A percentile compares a stretch with the other conserved stretches of the same genome.
phyloP scores from a whole-genome alignment of 2,113 vertebrate genomes.

The Lepidothrix coronata region DNA sequence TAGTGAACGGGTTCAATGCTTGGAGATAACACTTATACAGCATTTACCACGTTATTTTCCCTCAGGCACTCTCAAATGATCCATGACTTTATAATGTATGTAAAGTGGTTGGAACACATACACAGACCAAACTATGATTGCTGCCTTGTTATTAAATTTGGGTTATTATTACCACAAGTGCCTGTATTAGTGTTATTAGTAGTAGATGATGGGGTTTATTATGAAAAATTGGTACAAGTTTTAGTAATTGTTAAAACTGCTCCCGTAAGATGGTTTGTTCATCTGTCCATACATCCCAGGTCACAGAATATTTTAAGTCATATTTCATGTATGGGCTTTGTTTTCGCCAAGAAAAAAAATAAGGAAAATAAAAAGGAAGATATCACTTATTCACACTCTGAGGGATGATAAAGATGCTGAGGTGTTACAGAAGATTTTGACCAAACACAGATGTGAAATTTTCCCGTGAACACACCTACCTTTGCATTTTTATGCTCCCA shows the following conservation, averaged over 20 bases:
- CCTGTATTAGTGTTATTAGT: constrained; percentile 19
- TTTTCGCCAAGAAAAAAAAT: not conserved
- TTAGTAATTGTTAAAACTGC: constrained; percentile 20
- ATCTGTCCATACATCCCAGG: not conserved
- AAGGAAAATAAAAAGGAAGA: not conserved
- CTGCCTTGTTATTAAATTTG: constrained; percentile 48
- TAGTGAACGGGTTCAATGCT: not conserved
- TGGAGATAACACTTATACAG: constrained; percentile 33
- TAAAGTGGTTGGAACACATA: constrained; percentile 29
- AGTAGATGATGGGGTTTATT: not conserved
- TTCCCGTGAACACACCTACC: not conserved
- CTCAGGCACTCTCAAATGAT: constrained; percentile 32
- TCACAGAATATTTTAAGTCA: not conserved
- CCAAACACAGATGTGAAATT: not conserved
- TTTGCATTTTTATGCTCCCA: not conserved
- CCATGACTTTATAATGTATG: constrained; percentile 56
- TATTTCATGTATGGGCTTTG: not conserved
- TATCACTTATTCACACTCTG: not conserved
- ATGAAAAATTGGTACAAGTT: constrained; percentile 32
- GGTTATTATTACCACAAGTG: constrained; percentile 29
- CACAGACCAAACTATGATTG: not conserved
- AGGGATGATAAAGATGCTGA: not conserved
- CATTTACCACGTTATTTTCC: constrained; percentile 47
- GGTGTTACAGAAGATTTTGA: not conserved
- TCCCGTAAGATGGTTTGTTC: not conserved